Evolutionary conservation across 2,888 invertebrate species (phyloP).

Genomic region (Conistra vaccinii): DNA sequence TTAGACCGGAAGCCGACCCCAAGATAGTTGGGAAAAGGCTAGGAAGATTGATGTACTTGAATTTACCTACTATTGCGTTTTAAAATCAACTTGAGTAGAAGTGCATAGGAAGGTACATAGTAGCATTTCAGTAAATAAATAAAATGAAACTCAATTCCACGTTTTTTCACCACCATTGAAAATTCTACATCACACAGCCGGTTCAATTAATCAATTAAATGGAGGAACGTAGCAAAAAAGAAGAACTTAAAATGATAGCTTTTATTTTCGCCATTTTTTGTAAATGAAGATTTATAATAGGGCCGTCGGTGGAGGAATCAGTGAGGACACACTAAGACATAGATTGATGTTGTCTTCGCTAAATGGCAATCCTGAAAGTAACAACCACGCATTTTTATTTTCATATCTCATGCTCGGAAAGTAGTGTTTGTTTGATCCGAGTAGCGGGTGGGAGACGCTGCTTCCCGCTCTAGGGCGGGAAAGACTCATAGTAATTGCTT

Average conservation of each 20-base stretch:
- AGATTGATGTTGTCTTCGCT: conserved; percentile 60
- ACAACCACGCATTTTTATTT: conserved; percentile 47
- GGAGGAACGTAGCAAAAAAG: conserved; percentile 13
- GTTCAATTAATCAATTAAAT: conserved; percentile 46
- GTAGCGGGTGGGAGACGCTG: too few species aligned
- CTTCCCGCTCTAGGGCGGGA: too few species aligned
- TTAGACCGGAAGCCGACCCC: too few species aligned
- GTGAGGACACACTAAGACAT: conserved; percentile 53
- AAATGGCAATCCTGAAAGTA: conserved; percentile 55
- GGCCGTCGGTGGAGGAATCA: conserved; percentile 48
- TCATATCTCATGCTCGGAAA: too few species aligned
- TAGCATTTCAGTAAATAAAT: not conserved
- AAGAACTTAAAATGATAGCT: conserved; percentile 40
- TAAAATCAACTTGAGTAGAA: not conserved
- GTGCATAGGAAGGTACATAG: not conserved
- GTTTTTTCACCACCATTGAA: not conserved
- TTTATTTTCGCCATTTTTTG: conserved; percentile 48
- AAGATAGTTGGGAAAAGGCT: too few species aligned
- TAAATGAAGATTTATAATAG: conserved; percentile 63
- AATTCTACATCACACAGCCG: not conserved
- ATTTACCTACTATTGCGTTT: not conserved
- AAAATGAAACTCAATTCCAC: not conserved
- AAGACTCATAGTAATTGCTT: too few species aligned
- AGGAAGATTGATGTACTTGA: too few species aligned
- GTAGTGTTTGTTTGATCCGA: too few species aligned